Percentiles rank a stretch among this genome's conserved stretches.
phyloP scores from a whole-genome alignment of 2,888 invertebrate genomes.

The Tipula unca region DNA sequence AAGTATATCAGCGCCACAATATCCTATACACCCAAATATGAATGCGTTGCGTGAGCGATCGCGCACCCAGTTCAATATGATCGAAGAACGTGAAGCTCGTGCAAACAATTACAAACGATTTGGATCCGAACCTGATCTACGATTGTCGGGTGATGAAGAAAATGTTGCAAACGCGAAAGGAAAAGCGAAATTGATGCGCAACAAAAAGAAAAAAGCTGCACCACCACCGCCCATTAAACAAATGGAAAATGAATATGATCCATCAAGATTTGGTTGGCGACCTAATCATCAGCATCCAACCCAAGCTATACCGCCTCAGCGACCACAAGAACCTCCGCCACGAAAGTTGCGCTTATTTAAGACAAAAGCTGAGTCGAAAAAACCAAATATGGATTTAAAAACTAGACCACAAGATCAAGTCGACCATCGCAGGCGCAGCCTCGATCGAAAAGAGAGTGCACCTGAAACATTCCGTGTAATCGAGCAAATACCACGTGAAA shows the following conservation, averaged over 20 bases:
- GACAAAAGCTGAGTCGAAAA: conserved; percentile 64
- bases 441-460: not conserved
- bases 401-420: not conserved
- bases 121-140: conserved; percentile 67
- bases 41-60: conserved; percentile 2
- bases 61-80: not conserved
- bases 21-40: conserved; percentile 21
- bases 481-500: not conserved
- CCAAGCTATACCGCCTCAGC: conserved; percentile 27
- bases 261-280: conserved; percentile 21
- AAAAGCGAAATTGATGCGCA: conserved; percentile 44
- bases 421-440: not conserved
- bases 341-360: conserved; percentile 61
- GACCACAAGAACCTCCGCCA: conserved; percentile 29
- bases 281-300: not conserved
- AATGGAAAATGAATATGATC: conserved; percentile 18
- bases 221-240: conserved; percentile 50
- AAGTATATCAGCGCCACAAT: conserved; percentile 22
- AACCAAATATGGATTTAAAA: conserved; percentile 29
- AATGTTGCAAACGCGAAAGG: not conserved
- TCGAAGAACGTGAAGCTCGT: conserved; percentile 1
- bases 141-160: conserved; percentile 28
- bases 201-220: conserved; percentile 68
- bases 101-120: conserved; percentile 46
- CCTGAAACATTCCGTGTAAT: not conserved